Evolutionary conservation across 2,888 invertebrate species (phyloP).

Genomic region (Petrolisthes manimaculis): DNA sequence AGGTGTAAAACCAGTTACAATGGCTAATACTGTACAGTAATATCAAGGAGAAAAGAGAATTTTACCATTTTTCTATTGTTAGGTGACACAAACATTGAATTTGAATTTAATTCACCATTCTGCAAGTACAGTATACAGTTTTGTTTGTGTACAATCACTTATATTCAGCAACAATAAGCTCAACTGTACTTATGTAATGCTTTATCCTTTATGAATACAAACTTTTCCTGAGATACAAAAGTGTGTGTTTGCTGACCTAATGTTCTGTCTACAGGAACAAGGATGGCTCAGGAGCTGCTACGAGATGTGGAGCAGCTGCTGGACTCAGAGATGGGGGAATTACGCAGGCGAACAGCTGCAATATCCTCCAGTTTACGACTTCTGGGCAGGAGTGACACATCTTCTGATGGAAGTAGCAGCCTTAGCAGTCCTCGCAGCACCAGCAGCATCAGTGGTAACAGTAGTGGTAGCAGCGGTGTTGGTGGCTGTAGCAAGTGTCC

Average conservation of each 20-base stretch:
- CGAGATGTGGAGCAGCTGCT: constrained; percentile 64
- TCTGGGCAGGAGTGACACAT: constrained; percentile 42
- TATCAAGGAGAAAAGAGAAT: too few species aligned
- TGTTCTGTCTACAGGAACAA: not conserved
- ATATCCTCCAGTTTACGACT: constrained; percentile 57
- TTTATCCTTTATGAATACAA: too few species aligned
- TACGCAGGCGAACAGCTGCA: constrained; percentile 59
- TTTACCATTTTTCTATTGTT: too few species aligned
- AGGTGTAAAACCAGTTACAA: too few species aligned
- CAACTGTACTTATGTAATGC: too few species aligned
- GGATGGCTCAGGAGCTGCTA: constrained; percentile 63
- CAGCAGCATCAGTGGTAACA: constrained; percentile 26
- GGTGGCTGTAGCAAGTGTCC: constrained; percentile 19
- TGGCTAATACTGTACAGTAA: too few species aligned
- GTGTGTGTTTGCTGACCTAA: not conserved
- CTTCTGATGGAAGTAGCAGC: constrained; percentile 21
- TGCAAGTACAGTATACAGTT: too few species aligned
- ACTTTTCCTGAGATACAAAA: not conserved
- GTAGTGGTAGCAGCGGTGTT: constrained; percentile 28
- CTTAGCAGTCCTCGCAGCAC: constrained; percentile 34
- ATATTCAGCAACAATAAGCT: too few species aligned
- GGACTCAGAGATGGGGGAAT: constrained; percentile 62
- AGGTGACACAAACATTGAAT: too few species aligned
- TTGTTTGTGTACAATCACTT: too few species aligned
- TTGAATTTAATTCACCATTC: too few species aligned